Evolutionary conservation across 2,113 vertebrate species (phyloP), one percentile per base, ranked within the genome.

Genomic region (Proterorhinus semilunaris): DNA sequence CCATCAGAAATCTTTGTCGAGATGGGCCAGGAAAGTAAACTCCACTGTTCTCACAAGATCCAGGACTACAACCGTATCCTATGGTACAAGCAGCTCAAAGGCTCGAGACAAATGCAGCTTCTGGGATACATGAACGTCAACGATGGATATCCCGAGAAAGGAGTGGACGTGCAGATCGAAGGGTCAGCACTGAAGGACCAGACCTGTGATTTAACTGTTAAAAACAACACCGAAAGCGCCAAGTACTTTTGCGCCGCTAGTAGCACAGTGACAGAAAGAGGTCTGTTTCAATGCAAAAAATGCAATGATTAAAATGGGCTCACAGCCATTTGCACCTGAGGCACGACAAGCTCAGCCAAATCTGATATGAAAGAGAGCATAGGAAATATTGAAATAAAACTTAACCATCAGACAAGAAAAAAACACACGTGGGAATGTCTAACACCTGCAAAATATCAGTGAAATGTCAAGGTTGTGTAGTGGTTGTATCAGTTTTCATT

Each of bases 41-140:
- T 89, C 8, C 53, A 0, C 7, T 91, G 89, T 72, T 48, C 15
- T 10, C 86, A 89, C 57, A 43, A 13, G 0, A 74, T 78, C 52
- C 0, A 58, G 42, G 27, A 42, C 6, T 58, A 42, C 27, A 42
- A 58, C 27, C 27, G 27, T 42, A 58, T 58, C 7, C 27, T 42
- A 0, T 58, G 27, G 55, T 58, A 58, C 55, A 58, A 58, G 21
- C 27, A 58, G 27, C 6, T 21, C 55, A 15, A 58, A 55, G 17
- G 27, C 17, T 55, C 52, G 4, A 12, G 16, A 3, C 44, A 11
- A 10, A n/a, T 63, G n/a, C 62, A 63, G 62, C 45, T 63, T 47
- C 45, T 63, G 5, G 62, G 62, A 48, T 48, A 48, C 44, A 63
- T 63, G 62, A 48, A 6, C 5, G n/a, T 63, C 6, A 63, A 21